Evolutionary conservation across 2,113 vertebrate species (phyloP).

Genomic region (Pachycephala philippinensis): DNA sequence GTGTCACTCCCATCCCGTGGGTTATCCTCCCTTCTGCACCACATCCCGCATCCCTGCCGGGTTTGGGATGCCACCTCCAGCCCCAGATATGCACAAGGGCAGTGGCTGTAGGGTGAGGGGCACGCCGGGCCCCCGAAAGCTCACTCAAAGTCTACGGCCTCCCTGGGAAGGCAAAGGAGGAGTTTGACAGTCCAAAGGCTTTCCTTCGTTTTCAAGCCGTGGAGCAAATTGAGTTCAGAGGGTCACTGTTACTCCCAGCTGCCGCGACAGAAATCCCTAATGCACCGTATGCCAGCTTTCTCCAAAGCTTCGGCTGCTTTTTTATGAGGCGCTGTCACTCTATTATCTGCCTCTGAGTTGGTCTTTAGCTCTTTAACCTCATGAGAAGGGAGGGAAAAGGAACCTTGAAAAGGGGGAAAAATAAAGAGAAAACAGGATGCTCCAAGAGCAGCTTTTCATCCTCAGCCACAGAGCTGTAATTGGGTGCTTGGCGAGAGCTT

Average conservation of each 20-base stretch:
- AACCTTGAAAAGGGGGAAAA: neutral
- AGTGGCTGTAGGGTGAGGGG: neutral
- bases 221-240: constrained; percentile 75
- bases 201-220: constrained; percentile 48
- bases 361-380: constrained; percentile 76
- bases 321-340: constrained; percentile 74
- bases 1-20: accelerated
- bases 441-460: neutral
- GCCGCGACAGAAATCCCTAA: constrained; percentile 53
- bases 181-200: constrained; percentile 25
- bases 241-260: constrained; percentile 64
- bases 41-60: neutral
- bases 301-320: constrained; percentile 24
- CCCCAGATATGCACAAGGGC: neutral
- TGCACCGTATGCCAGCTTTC: neutral
- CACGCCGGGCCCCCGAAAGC: accelerated
- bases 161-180: neutral
- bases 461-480: neutral
- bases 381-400: constrained; percentile 22
- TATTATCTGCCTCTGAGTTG: constrained; percentile 67
- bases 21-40: neutral
- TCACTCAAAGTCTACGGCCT: accelerated
- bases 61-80: neutral
- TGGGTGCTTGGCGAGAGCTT: neutral
- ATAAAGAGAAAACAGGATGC: neutral